Evolutionary conservation across 2,113 vertebrate species (phyloP).

Genomic region (Caloenas nicobarica): DNA sequence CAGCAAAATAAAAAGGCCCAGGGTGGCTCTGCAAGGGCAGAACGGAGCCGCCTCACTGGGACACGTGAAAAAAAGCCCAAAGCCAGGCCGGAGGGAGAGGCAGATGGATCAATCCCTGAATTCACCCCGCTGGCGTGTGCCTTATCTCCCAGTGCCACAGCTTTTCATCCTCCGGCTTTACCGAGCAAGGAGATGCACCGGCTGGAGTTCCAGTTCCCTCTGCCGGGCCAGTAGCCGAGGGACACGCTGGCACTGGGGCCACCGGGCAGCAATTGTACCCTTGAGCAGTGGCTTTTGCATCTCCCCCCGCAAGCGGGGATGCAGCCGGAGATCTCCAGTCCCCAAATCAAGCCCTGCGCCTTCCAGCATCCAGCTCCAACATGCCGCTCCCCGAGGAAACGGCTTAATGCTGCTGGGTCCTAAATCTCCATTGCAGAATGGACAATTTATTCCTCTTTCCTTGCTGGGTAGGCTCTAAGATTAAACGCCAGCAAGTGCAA

Average conservation of each 20-base stretch:
- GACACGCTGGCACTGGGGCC: rapidly evolving
- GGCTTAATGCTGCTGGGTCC: background rate
- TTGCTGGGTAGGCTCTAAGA: background rate
- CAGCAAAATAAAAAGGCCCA: slow-evolving; percentile 9
- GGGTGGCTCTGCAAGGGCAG: background rate
- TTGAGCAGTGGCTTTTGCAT: rapidly evolving
- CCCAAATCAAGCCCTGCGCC: background rate
- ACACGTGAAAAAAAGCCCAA: background rate
- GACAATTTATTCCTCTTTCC: background rate
- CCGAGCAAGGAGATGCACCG: background rate
- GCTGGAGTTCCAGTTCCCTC: background rate
- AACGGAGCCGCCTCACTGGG: background rate
- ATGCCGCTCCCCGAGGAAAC: rapidly evolving
- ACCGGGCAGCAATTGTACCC: background rate
- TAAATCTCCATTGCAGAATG: background rate
- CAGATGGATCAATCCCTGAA: background rate
- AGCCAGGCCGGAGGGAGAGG: background rate
- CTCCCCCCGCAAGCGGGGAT: background rate
- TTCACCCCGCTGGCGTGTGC: rapidly evolving
- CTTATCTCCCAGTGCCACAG: background rate
- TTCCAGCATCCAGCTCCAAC: background rate
- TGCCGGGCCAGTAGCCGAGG: rapidly evolving
- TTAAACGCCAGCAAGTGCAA: background rate
- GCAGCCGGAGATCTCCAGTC: rapidly evolving
- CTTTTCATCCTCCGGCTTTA: background rate